phyloP scores from a whole-genome alignment of 2,888 invertebrate genomes.

The Barypeithes pellucidus region DNA sequence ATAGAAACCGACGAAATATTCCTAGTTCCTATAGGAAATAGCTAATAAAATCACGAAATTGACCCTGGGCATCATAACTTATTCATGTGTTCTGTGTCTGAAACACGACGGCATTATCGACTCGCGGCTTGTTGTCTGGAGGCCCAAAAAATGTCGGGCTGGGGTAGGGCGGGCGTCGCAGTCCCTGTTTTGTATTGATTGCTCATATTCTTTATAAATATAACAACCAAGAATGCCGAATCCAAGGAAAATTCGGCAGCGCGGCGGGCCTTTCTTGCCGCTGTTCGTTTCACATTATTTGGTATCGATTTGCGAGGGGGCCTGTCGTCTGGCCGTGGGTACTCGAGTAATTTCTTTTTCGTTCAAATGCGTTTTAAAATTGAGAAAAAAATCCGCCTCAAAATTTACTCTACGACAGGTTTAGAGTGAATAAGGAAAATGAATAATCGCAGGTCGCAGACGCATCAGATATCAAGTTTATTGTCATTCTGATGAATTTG shows the following conservation, averaged over 20 bases:
- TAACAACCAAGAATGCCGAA: conserved; percentile 51
- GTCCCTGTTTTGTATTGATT: conserved; percentile 49
- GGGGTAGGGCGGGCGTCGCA: conserved; percentile 46
- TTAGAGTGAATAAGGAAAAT: too few relatives aligned
- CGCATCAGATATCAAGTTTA: too few relatives aligned
- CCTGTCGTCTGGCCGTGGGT: conserved; percentile 39
- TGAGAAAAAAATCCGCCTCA: too few relatives aligned
- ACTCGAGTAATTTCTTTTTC: conserved; percentile 31
- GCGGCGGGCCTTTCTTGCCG: conserved; percentile 31
- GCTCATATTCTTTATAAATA: conserved; percentile 54
- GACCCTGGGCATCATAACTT: conserved; percentile 31
- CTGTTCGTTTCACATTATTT: conserved; percentile 42
- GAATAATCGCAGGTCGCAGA: too few relatives aligned
- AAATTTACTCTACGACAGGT: too few relatives aligned
- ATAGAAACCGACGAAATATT: conserved; percentile 21
- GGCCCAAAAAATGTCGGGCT: conserved; percentile 40
- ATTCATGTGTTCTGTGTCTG: conserved; percentile 36
- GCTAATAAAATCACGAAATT: conserved; percentile 34
- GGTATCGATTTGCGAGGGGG: conserved; percentile 48
- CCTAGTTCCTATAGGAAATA: conserved; percentile 23
- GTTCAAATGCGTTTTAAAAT: too few relatives aligned
- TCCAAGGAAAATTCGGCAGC: conserved; percentile 44
- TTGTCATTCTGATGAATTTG: too few relatives aligned
- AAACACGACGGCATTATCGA: conserved; percentile 40
- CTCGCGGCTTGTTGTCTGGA: conserved; percentile 36